Evolutionary conservation across 2,797 vertebrate species (phyloP).

Genomic region (Mastacembelus armatus): DNA sequence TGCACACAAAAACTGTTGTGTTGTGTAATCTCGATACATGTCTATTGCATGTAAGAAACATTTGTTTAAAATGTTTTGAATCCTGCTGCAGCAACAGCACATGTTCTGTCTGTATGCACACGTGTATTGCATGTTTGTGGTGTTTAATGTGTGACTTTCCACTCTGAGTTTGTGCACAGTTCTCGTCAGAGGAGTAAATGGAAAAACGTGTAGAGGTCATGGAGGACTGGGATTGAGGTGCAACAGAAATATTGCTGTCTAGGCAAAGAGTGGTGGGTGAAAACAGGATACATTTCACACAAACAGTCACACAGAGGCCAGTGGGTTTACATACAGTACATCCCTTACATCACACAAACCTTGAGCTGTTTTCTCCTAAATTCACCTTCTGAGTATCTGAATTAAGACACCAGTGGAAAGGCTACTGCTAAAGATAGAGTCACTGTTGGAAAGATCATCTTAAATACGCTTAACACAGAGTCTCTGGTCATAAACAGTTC

Average conservation of each 20-base stretch:
- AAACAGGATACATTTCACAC: not conserved
- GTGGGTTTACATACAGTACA: constrained; percentile 1
- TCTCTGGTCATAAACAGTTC: constrained; percentile 6
- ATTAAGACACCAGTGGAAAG: constrained; percentile 1
- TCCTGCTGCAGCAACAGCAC: too few species aligned
- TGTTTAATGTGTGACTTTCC: not conserved
- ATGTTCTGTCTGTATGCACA: too few species aligned
- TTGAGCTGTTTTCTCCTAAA: not conserved
- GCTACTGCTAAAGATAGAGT: constrained; percentile 18
- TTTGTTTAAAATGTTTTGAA: too few species aligned
- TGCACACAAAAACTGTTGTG: too few species aligned
- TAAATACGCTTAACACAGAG: constrained; percentile 28
- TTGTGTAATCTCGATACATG: too few species aligned
- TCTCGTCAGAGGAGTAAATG: constrained; percentile 11
- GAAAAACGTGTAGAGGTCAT: constrained; percentile 12
- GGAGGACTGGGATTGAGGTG: not conserved
- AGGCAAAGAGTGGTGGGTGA: not conserved
- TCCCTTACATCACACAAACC: not conserved
- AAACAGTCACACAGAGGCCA: not conserved
- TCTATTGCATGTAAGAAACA: too few species aligned
- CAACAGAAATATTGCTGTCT: not conserved
- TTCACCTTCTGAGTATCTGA: not conserved
- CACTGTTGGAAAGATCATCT: constrained; percentile 11
- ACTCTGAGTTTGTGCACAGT: constrained; percentile 11
- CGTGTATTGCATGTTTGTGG: too few species aligned